Evolutionary conservation across 1,140 invertebrate genomes (phyloP).

Genomic region (Magallana gigas): DNA sequence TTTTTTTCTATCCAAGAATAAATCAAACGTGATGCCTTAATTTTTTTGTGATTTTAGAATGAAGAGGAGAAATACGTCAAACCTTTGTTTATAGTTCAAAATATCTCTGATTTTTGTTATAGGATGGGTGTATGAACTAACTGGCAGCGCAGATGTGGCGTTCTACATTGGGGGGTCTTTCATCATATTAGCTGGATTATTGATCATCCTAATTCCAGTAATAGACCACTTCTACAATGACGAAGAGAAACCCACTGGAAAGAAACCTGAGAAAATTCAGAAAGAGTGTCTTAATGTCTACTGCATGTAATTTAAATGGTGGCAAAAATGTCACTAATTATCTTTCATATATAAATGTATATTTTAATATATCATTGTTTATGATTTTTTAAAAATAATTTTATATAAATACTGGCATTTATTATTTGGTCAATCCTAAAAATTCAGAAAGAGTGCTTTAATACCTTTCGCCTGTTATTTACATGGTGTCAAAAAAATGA

Average conservation of each 20-base stretch:
- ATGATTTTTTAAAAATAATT: too few species aligned
- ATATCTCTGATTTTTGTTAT: not conserved
- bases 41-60: too few species aligned
- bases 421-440: not conserved
- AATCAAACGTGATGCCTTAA: too few species aligned
- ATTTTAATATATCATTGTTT: too few species aligned
- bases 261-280: slow-evolving; percentile 44
- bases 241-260: slow-evolving; percentile 14
- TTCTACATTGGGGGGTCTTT: slow-evolving; percentile 43
- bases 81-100: too few species aligned
- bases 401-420: too few species aligned
- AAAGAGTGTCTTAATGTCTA: slow-evolving; percentile 46
- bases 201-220: slow-evolving; percentile 41
- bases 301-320: slow-evolving; percentile 24
- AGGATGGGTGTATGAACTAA: slow-evolving; percentile 46
- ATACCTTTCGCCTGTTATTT: slow-evolving; percentile 37
- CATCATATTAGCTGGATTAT: slow-evolving; percentile 39
- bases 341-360: too few species aligned
- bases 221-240: slow-evolving; percentile 44
- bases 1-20: too few species aligned
- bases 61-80: too few species aligned
- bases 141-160: slow-evolving; percentile 31
- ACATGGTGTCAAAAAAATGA: too few species aligned
- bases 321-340: too few species aligned
- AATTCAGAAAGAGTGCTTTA: slow-evolving; percentile 31